These are phyloP conservation scores for Arctopsyche grandis DNA, from an alignment of 1,140 invertebrate genomes.

Conservation along the genomic window DNA sequence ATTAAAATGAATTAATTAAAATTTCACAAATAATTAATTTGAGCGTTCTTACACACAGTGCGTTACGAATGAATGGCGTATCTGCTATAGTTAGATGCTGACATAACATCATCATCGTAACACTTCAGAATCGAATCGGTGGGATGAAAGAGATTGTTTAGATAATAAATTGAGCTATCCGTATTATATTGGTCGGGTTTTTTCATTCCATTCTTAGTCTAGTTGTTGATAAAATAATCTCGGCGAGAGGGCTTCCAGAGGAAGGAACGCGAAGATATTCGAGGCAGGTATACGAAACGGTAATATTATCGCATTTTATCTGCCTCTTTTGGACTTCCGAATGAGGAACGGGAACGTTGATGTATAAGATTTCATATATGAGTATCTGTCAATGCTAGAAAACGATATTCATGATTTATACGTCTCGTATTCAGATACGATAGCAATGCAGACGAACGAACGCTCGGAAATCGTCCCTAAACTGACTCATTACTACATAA, in stretches of 20 bases:
- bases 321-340: background rate
- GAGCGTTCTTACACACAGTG: no score
- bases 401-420: no score
- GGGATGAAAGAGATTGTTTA: constrained; percentile 26
- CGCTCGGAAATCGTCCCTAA: no score
- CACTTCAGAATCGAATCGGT: background rate
- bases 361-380: background rate
- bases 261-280: constrained; percentile 20
- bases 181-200: background rate
- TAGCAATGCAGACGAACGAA: no score
- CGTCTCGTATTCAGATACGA: no score
- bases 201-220: background rate
- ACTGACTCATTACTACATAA: no score
- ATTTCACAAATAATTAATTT: no score
- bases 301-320: background rate
- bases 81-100: no score
- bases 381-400: no score
- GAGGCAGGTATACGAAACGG: background rate
- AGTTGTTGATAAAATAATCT: constrained; percentile 29
- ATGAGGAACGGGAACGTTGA: background rate
- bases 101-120: constrained; percentile 18
- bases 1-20: no score
- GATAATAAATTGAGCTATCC: constrained; percentile 20
- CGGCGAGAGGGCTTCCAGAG: background rate
- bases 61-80: no score